Percentiles rank a stretch among this genome's conserved stretches.
These are phyloP conservation scores for Meiosimyza decipiens DNA, from an alignment of 2,888 invertebrate species.

Conservation along the genomic window DNA sequence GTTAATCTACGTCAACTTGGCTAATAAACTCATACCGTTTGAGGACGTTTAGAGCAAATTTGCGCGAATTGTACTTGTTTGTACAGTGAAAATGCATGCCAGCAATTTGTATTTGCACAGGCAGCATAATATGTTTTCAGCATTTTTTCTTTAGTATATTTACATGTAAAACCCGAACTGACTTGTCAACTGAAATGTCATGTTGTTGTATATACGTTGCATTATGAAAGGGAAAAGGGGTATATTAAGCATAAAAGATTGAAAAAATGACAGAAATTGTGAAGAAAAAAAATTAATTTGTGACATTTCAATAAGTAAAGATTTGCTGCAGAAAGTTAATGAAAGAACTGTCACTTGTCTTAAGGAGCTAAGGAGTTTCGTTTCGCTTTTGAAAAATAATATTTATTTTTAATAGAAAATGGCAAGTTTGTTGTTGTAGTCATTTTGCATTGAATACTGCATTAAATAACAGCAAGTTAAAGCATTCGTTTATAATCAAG, in stretches of 20 bases:
- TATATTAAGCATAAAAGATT: background rate
- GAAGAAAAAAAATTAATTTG: background rate
- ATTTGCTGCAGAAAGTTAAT: slow-evolving; percentile 20
- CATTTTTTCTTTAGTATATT: background rate
- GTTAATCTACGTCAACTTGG: slow-evolving; percentile 64
- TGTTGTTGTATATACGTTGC: slow-evolving; percentile 25
- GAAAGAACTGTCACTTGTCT: slow-evolving; percentile 13
- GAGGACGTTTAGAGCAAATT: slow-evolving; percentile 22
- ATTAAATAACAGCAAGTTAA: no score
- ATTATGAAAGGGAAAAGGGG: no score
- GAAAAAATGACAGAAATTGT: background rate
- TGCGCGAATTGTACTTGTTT: background rate
- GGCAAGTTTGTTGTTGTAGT: no score
- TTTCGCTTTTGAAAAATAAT: no score
- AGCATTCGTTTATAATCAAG: no score
- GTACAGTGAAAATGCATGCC: slow-evolving; percentile 35
- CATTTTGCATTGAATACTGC: no score
- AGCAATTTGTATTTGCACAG: slow-evolving; percentile 31
- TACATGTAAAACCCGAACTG: slow-evolving; percentile 36
- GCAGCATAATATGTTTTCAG: no score
- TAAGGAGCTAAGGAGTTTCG: background rate
- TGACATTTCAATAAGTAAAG: slow-evolving; percentile 44
- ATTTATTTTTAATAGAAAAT: no score
- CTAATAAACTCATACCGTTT: slow-evolving; percentile 57
- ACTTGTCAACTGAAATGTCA: slow-evolving; percentile 48